Percentiles rank a stretch among this genome's conserved stretches.
Conservation (phyloP, 1,140 invertebrate genomes). For the Brachionus calyciflorus region DNA sequence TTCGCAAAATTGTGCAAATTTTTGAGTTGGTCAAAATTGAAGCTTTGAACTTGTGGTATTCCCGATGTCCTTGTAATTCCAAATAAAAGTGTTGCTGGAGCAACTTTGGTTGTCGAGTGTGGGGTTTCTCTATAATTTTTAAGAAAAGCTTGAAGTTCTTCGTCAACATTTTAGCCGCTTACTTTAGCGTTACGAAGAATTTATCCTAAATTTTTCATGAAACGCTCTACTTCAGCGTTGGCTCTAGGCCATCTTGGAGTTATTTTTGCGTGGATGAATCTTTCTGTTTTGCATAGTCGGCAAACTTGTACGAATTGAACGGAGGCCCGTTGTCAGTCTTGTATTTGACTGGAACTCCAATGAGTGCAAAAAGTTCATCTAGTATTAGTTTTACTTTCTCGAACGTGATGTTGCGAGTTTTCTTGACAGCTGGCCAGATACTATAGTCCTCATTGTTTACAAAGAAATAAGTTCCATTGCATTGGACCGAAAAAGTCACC, state of each 20-base stretch:
- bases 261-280: conserved; percentile 48
- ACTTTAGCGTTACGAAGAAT: neutral
- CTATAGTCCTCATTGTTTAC: too few species aligned
- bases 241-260: conserved; percentile 47
- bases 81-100: neutral
- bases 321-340: conserved; percentile 49
- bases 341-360: conserved; percentile 48
- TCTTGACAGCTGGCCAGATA: too few species aligned
- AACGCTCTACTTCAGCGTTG: conserved; percentile 48
- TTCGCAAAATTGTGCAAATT: too few species aligned
- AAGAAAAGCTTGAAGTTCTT: neutral
- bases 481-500: neutral
- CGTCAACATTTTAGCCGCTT: neutral
- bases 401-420: too few species aligned
- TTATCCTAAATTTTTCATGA: conserved; percentile 46
- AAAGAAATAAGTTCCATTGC: too few species aligned
- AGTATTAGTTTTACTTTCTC: neutral
- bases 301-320: conserved; percentile 47
- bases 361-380: conserved; percentile 48
- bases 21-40: too few species aligned
- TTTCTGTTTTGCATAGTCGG: conserved; percentile 38
- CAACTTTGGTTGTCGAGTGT: neutral
- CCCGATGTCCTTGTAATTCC: neutral
- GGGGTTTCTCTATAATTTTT: neutral
- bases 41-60: neutral